phyloP scores from a whole-genome alignment of 2,888 invertebrate genomes.

The Lydus trimaculatus region DNA sequence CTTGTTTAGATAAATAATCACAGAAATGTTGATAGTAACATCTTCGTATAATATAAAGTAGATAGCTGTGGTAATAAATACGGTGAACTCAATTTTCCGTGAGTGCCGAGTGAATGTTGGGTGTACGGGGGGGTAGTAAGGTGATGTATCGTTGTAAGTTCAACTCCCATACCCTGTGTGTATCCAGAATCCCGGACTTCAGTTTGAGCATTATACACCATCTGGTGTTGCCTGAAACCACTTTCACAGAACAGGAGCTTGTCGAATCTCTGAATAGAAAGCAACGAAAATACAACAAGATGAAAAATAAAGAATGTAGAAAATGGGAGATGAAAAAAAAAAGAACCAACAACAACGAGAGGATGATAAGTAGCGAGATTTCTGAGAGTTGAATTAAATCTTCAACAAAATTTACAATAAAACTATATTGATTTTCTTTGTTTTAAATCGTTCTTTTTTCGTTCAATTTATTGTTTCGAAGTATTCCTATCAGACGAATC shows the following conservation, averaged over 20 bases:
- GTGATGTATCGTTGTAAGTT: conserved; percentile 53
- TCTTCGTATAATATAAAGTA: conserved; percentile 51
- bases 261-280: conserved; percentile 30
- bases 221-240: conserved; percentile 52
- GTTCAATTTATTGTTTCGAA: neutral
- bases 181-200: conserved; percentile 47
- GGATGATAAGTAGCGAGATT: neutral
- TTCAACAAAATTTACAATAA: neutral
- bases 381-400: conserved; percentile 1
- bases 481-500: neutral
- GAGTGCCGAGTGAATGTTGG: conserved; percentile 50
- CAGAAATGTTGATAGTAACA: conserved; percentile 35
- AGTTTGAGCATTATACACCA: conserved; percentile 49
- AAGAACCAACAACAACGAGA: neutral
- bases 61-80: conserved; percentile 55
- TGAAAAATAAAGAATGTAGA: neutral
- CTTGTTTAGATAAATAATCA: conserved; percentile 33
- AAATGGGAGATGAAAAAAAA: neutral
- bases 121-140: conserved; percentile 40
- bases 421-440: conserved; percentile 1
- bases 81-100: conserved; percentile 56
- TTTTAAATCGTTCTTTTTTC: neutral
- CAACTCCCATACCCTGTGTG: conserved; percentile 45
- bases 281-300: conserved; percentile 21
- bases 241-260: conserved; percentile 44